These are phyloP conservation scores for Elachura formosa DNA, from an alignment of 2,113 vertebrate species.

Conservation along the genomic window DNA sequence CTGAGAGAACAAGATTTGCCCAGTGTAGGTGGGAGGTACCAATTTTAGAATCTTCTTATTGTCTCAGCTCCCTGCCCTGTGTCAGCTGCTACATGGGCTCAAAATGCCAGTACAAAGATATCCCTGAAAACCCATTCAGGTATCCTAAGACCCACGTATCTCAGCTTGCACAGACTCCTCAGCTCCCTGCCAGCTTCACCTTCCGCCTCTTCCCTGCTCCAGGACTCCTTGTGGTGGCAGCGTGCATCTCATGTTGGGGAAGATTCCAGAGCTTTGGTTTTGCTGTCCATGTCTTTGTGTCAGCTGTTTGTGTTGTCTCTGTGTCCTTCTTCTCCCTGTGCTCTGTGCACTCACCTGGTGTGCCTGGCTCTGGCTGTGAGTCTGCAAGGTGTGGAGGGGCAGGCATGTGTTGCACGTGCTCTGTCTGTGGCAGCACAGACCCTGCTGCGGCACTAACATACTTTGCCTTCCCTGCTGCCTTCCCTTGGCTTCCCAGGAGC, in stretches of 20 bases:
- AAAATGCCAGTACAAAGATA: background rate
- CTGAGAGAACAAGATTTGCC: background rate
- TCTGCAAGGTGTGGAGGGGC: background rate
- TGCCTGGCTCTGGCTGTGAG: background rate
- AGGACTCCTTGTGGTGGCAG: background rate
- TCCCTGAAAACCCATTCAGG: accelerated
- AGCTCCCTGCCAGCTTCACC: background rate
- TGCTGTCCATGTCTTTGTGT: background rate
- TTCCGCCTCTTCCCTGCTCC: background rate
- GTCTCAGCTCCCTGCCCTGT: background rate
- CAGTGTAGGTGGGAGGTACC: background rate
- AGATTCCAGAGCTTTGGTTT: slow-evolving; percentile 18
- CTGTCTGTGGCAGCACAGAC: background rate
- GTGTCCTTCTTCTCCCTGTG: background rate
- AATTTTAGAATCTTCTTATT: background rate
- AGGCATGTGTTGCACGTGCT: background rate
- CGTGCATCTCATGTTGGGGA: background rate
- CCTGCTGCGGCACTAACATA: background rate
- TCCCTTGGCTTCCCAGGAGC: background rate
- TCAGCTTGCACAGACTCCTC: background rate
- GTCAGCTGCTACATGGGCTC: background rate
- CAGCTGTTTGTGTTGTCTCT: background rate
- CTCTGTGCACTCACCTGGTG: background rate
- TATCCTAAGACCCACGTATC: background rate
- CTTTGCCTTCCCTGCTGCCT: background rate